A percentile compares a stretch with the other conserved stretches of the same genome.
Conservation (phyloP, 2,113 vertebrate species). For the Microtus montanus region DNA sequence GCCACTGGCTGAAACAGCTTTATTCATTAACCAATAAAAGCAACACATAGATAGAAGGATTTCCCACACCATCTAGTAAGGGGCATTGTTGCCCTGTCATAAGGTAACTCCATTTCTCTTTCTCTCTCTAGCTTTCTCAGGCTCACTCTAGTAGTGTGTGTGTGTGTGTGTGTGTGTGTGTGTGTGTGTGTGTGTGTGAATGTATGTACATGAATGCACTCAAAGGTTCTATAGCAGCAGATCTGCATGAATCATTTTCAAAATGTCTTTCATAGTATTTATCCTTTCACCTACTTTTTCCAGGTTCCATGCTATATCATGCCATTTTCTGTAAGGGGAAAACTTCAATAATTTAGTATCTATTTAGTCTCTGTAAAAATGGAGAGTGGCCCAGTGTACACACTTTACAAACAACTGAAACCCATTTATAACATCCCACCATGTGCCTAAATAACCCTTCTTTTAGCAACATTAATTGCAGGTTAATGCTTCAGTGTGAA, state of each 20-base stretch:
- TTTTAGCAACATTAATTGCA: background rate
- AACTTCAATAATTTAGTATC: background rate
- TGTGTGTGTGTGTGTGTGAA: background rate
- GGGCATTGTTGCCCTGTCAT: background rate
- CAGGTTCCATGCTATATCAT: background rate
- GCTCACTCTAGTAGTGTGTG: background rate
- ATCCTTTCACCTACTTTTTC: background rate
- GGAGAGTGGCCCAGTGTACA: background rate
- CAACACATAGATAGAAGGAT: too few relatives aligned
- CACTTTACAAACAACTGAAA: background rate
- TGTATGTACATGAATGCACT: background rate
- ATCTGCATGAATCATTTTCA: background rate
- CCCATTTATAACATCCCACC: background rate
- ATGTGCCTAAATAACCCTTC: background rate
- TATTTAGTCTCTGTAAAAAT: background rate
- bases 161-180: background rate
- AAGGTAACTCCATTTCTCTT: background rate
- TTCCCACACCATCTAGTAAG: too few relatives aligned
- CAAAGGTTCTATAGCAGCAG: background rate
- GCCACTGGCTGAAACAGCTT: too few relatives aligned
- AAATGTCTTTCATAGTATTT: background rate
- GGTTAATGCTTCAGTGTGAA: background rate
- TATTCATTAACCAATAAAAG: too few relatives aligned
- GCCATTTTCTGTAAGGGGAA: background rate
- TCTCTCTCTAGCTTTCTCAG: too few relatives aligned